These are phyloP conservation scores for Microcebus ravelobensis DNA, from an alignment of 2,113 vertebrate species.

Conservation along the genomic window DNA sequence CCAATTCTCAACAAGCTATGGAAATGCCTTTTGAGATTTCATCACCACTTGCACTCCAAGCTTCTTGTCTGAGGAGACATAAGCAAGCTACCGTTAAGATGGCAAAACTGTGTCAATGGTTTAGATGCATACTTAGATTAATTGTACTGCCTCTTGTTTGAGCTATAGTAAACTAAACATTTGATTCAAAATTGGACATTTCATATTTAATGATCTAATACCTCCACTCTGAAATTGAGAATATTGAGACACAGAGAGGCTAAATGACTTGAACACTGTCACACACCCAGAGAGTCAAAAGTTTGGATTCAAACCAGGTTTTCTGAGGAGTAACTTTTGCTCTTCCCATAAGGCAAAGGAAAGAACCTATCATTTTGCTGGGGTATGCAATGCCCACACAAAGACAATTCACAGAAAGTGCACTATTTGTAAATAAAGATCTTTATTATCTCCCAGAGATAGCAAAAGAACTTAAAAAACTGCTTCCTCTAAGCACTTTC, in stretches of 20 bases:
- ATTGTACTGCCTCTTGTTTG: too few species aligned
- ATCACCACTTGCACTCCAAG: too few species aligned
- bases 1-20: too few species aligned
- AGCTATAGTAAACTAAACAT: too few species aligned
- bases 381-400: not conserved
- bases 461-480: constrained; percentile 47
- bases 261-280: not conserved
- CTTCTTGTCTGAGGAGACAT: too few species aligned
- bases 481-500: constrained; percentile 62
- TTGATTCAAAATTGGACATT: too few species aligned
- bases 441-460: constrained; percentile 64
- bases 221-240: not conserved
- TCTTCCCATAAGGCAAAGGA: constrained; percentile 24
- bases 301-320: not conserved
- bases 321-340: not conserved
- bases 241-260: not conserved
- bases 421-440: constrained; percentile 68
- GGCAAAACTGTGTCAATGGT: too few species aligned
- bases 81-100: too few species aligned
- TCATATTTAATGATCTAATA: not conserved
- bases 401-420: constrained; percentile 16
- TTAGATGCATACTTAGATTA: too few species aligned
- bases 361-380: not conserved
- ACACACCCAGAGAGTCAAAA: not conserved
- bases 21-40: too few species aligned